Conservation (phyloP, 2,797 vertebrate species). For the Cheirogaleus major region DNA sequence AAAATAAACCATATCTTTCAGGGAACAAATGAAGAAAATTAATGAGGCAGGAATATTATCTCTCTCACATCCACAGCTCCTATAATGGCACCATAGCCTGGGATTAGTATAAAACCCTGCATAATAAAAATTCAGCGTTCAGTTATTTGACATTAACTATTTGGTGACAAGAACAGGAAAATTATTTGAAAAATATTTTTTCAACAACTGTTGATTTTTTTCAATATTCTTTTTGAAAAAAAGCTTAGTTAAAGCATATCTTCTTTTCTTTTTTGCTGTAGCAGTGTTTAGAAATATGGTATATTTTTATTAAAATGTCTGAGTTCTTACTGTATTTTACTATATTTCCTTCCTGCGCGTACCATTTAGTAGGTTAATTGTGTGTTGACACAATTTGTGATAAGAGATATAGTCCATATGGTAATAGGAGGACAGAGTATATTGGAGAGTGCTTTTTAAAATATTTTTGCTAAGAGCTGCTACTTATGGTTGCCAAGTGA, state of each 20-base stretch:
- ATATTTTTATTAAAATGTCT: background rate
- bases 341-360: background rate
- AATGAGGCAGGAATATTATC: background rate
- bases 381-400: slow-evolving; percentile 30
- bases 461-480: slow-evolving; percentile 63
- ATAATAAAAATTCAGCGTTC: background rate
- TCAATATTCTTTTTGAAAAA: background rate
- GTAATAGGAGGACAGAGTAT: background rate
- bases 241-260: background rate
- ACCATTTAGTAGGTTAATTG: slow-evolving; percentile 48
- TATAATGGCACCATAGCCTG: background rate
- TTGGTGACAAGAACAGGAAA: background rate
- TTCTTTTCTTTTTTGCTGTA: background rate
- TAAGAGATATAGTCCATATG: background rate
- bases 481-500: slow-evolving; percentile 57
- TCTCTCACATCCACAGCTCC: background rate
- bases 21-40: slow-evolving; percentile 29
- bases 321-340: background rate
- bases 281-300: background rate
- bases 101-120: background rate
- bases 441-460: slow-evolving; percentile 33
- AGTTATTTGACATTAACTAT: background rate
- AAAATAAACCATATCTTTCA: background rate
- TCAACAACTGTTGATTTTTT: background rate
- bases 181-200: background rate